Conservation (phyloP, 2,797 vertebrate species). For the Fistularia commersonii region DNA sequence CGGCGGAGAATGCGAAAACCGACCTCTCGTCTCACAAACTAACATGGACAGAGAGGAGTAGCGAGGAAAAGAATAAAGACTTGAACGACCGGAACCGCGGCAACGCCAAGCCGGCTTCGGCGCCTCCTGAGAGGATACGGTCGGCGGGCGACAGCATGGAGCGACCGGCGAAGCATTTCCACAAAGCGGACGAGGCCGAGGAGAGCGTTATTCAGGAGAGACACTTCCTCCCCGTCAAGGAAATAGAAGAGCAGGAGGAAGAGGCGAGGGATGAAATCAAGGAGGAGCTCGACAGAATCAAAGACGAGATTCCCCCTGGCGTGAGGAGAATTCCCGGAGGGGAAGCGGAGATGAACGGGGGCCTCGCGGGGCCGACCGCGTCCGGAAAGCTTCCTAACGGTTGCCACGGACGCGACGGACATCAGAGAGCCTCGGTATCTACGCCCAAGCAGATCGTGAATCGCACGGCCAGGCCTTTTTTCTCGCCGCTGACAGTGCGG, state of each 20-base stretch:
- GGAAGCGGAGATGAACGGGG: slow-evolving; percentile 47
- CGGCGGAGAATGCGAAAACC: slow-evolving; percentile 49
- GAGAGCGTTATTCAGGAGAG: slow-evolving; percentile 66
- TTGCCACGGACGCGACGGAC: slow-evolving; percentile 58
- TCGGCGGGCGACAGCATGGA: slow-evolving; percentile 70
- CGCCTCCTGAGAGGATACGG: slow-evolving; percentile 31
- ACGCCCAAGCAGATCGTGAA: slow-evolving; percentile 79
- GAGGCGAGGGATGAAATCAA: slow-evolving; percentile 39
- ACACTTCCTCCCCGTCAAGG: slow-evolving; percentile 75
- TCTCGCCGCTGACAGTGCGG: slow-evolving; percentile 70
- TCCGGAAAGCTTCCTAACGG: slow-evolving; percentile 64
- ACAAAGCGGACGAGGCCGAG: slow-evolving; percentile 48
- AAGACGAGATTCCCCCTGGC: slow-evolving; percentile 38
- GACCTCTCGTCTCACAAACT: slow-evolving; percentile 45
- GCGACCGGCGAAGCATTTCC: slow-evolving; percentile 59
- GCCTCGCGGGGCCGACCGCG: slow-evolving; percentile 40
- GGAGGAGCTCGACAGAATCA: slow-evolving; percentile 43
- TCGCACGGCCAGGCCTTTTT: slow-evolving; percentile 91
- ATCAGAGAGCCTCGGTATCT: slow-evolving; percentile 60
- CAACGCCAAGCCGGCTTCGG: slow-evolving; percentile 33
- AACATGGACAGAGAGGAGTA: slow-evolving; percentile 70
- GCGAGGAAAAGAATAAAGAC: slow-evolving; percentile 70
- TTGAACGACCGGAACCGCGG: slow-evolving; percentile 60
- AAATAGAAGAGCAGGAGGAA: slow-evolving; percentile 66
- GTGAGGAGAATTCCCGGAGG: slow-evolving; percentile 35